Percentiles rank a stretch among this genome's conserved stretches.
These are phyloP conservation scores for Xanthorhoe spadicearia DNA, from an alignment of 2,888 invertebrate genomes.

Conservation along the genomic window DNA sequence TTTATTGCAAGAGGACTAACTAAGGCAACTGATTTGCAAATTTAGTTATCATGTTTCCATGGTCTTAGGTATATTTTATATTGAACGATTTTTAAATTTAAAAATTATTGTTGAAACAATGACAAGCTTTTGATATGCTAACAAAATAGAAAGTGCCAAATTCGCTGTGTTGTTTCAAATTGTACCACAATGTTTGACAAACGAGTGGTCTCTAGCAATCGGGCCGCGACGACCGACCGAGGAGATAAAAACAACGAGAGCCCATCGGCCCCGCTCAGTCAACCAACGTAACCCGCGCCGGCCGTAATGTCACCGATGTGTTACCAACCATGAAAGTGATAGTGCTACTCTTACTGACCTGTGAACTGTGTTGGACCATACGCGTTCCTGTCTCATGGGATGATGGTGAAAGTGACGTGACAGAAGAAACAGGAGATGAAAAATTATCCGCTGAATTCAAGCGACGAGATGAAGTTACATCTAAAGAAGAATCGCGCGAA, in stretches of 20 bases:
- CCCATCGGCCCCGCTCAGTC: constrained; percentile 75
- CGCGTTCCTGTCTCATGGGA: constrained; percentile 73
- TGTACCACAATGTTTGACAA: constrained; percentile 58
- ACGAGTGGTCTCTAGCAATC: constrained; percentile 74
- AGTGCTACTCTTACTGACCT: constrained; percentile 62
- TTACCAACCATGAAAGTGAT: constrained; percentile 49
- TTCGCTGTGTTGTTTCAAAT: constrained; percentile 46
- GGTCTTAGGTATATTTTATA: no score
- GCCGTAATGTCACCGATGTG: constrained; percentile 76
- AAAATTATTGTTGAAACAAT: no score
- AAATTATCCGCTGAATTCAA: constrained; percentile 52
- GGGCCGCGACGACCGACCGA: constrained; percentile 78
- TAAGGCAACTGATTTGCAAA: no score
- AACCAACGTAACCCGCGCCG: constrained; percentile 65
- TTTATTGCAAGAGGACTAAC: no score
- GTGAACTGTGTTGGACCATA: constrained; percentile 68
- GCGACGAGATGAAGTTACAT: constrained; percentile 4
- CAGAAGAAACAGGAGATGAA: constrained; percentile 43
- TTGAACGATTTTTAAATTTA: no score
- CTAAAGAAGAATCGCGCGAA: not conserved
- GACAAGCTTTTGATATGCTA: not conserved
- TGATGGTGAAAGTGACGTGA: constrained; percentile 67
- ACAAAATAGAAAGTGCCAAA: not conserved
- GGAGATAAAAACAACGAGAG: constrained; percentile 77
- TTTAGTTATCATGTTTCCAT: no score